These are phyloP conservation scores for Andrena flavipes DNA, from an alignment of 2,888 invertebrate genomes.

Conservation along the genomic window DNA sequence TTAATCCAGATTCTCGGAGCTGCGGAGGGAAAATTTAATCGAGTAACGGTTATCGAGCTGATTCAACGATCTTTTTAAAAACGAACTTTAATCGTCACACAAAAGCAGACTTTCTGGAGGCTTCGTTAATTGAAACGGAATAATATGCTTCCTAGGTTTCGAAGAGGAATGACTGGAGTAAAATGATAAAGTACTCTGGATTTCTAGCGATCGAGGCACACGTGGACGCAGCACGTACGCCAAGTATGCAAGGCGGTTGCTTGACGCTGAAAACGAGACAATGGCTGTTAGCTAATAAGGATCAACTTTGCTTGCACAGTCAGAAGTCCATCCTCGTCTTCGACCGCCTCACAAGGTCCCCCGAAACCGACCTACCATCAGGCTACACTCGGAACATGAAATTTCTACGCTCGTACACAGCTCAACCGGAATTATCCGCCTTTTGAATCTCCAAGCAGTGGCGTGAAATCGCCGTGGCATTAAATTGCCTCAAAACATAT, in stretches of 20 bases:
- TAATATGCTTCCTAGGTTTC: too few species aligned
- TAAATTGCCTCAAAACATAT: neutral
- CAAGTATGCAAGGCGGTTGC: slow-evolving; percentile 33
- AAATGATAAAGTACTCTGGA: neutral
- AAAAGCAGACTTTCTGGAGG: too few species aligned
- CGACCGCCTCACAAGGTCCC: neutral
- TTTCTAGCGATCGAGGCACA: neutral
- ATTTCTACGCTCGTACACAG: neutral
- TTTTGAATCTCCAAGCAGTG: neutral
- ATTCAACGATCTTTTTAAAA: too few species aligned
- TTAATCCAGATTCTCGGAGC: neutral
- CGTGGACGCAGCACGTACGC: slow-evolving; percentile 10
- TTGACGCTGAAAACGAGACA: slow-evolving; percentile 34
- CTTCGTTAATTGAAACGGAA: too few species aligned
- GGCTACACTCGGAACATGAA: neutral
- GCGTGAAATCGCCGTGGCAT: neutral
- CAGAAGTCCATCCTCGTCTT: slow-evolving; percentile 26
- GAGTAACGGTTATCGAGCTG: neutral
- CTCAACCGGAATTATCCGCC: neutral
- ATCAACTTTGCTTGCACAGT: slow-evolving; percentile 30
- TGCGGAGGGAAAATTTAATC: neutral
- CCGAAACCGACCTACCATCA: slow-evolving; percentile 1
- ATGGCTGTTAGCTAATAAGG: slow-evolving; percentile 48
- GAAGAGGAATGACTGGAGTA: neutral
- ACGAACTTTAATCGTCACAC: too few species aligned